Evolutionary conservation across 2,797 vertebrate species (phyloP), one percentile per base, ranked within the genome.

Genomic region (Chiroxiphia lanceolata): DNA sequence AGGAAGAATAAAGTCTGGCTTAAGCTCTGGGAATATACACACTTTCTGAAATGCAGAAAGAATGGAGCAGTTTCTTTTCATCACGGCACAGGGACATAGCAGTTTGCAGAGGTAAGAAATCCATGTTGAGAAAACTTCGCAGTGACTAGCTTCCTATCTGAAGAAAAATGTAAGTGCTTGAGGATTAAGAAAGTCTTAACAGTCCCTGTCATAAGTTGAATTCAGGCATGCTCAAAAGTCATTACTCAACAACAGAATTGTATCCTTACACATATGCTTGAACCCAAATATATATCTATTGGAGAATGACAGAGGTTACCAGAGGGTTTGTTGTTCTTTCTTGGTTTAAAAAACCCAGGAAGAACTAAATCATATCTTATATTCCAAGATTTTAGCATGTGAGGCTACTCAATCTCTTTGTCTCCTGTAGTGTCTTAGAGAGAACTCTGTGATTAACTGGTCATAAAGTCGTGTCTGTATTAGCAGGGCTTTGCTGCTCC

Each of bases 1-100:
- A 87, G 88, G 89, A 85, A 80, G 69, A 93, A 65, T 88, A 70
- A 83, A 92, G 45, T 50, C 38, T 96, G 36, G 75, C 60, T 86
- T 93, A 94, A 94, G 77, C 84, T 90, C 75, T 72, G 88, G 89
- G 80, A 97, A 93, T 87, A 90, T 45, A 47, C 15, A 44, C 8
- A 31, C 59, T 48, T 97, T 92, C 72, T 97, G 86, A 95, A 95
- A 91, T 87, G 57, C 8, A 42, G 80, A 57, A 85, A 50, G 72
- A 96, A 90, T 20, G 89, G 50, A 76, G 89, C 38, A 63, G 48
- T 36, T 83, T 53, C 31, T 97, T 92, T 91, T 88, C 69, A 50
- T 89, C 75, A 25, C 61, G 71, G 47, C 61, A 57, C 57, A 93
- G 15, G 68, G 89, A 67, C 77, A 7, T 36, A 79, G 40, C 45